These are phyloP conservation scores for Drosophila sordidula DNA, from an alignment of 2,888 invertebrate genomes.

Conservation along the genomic window DNA sequence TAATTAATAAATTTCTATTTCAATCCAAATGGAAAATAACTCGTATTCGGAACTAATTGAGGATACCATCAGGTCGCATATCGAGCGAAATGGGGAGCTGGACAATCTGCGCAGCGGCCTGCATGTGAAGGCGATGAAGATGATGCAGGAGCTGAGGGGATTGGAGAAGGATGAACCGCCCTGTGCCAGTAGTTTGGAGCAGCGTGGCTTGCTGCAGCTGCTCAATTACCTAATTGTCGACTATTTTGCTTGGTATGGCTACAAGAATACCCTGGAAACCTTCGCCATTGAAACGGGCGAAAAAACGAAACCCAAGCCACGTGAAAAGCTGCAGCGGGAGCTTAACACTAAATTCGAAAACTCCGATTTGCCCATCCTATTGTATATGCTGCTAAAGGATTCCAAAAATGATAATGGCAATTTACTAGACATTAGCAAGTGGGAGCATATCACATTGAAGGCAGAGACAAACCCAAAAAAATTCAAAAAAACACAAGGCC, in stretches of 20 bases:
- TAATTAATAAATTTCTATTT: background rate
- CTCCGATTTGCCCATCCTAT: constrained; percentile 74
- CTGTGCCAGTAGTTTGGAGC: constrained; percentile 20
- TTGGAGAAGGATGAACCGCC: constrained; percentile 17
- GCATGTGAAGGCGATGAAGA: constrained; percentile 72
- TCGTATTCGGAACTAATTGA: constrained; percentile 34
- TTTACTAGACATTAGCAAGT: background rate
- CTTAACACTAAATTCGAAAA: constrained; percentile 61
- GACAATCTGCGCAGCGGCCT: constrained; percentile 76
- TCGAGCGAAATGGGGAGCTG: constrained; percentile 67
- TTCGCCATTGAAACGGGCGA: constrained; percentile 80
- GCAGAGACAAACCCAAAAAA: background rate
- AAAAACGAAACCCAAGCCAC: constrained; percentile 35
- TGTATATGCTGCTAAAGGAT: constrained; percentile 62
- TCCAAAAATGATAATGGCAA: background rate
- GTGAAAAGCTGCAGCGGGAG: constrained; percentile 66
- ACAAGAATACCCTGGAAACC: constrained; percentile 80
- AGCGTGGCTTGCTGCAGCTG: constrained; percentile 33
- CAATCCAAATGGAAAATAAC: constrained; percentile 27
- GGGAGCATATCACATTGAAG: constrained; percentile 2
- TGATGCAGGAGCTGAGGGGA: constrained; percentile 66
- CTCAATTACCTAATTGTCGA: constrained; percentile 84
- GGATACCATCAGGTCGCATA: constrained; percentile 49
- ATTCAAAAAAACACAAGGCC: background rate
- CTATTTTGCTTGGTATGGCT: constrained; percentile 83